Evolutionary conservation across 2,113 vertebrate genomes (phyloP), one percentile per base, ranked within the genome.

Genomic region (Hirundichthys speculiger): DNA sequence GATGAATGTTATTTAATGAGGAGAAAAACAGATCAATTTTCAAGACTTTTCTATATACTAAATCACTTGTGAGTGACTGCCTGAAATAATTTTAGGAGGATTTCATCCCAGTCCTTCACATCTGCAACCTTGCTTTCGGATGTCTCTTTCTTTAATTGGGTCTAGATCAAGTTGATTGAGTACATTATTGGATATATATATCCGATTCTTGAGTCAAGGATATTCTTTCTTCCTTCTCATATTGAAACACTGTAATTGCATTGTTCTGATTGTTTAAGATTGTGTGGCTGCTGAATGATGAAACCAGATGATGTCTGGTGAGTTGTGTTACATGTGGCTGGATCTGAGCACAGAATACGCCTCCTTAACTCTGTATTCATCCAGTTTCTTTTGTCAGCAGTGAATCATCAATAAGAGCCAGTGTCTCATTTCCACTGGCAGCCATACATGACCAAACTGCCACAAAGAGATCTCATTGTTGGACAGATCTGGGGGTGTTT

Each of bases 311-410:
- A 50, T 19, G 12, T 18, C 38, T 40, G 59, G 16, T 42, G 42
- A 46, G 52, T 56, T 62, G 47, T 56, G 52, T 48, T 43, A 49
- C 7, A 21, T 49, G 46, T 42, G 16, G 27, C 59, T 43, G 51
- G 50, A 24, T 64, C 7, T 13, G 15, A 39, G 53, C 46, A 43
- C 1, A 56, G 4, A 48, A 49, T 56, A 25, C 25, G 22, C 24
- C 51, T 18, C 34, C 40, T 12, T 42, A 43, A 40, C 43, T 41
- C 42, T 30, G 4, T 16, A 38, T 22, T 45, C 43, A 39, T 48
- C 39, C 52, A 53, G 16, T 24, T 27, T 45, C 50, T 45, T 63
- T 8, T 71, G 45, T 56, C 16, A 41, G 58, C 52, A 18, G 27
- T 45, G 39, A 64, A 39, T 24, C 34, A 39, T 72, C 25, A 64